Evolutionary conservation across 2,797 vertebrate species (phyloP), one percentile per base, ranked within the genome.

Genomic region (Syngnathus acus): DNA sequence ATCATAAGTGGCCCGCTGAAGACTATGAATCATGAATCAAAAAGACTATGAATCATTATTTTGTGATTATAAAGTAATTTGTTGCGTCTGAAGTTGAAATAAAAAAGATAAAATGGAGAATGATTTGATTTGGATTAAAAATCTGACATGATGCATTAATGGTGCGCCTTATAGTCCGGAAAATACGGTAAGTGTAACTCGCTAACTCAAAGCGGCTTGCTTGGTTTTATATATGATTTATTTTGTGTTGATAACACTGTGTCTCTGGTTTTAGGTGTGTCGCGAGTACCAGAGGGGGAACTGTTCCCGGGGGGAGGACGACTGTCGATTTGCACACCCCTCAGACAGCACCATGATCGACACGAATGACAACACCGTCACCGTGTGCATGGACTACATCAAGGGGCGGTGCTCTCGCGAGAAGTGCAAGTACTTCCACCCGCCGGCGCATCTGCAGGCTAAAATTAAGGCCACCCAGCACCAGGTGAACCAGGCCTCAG

Each of bases 391-490:
- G 97, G 97, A 99, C 90, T 98, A 95, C 91, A 98, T 99, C 89
- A 98, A 99, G 87, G 96, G 97, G 76, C 94, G 97, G 76, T 99
- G 97, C 91, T 95, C 95, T 73, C 88, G 96, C 86, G 96, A 98
- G 93, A 98, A 98, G 93, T 98, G 96, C 94, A 98, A 98, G 93
- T 99, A 99, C 84, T 99, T 99, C 68, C 97, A 99, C 78, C 97
- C 97, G 57, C 97, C 95, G 0, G 93, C 95, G 65, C 96, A 99
- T 70, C 94, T 98, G 91, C 97, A 99, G 93, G 97, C 96, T 91
- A 98, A 98, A 92, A 98, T 99, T 82, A 99, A 99, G 92, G 97
- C 97, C 77, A 92, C 97, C 66, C 97, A 99, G 84, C 97, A 99
- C 93, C 97, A 99, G 94, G 95, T 97, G 93, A 99, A 96, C 92